These are phyloP conservation scores for Agrochola macilenta DNA, from an alignment of 2,888 invertebrate species.

Conservation along the genomic window DNA sequence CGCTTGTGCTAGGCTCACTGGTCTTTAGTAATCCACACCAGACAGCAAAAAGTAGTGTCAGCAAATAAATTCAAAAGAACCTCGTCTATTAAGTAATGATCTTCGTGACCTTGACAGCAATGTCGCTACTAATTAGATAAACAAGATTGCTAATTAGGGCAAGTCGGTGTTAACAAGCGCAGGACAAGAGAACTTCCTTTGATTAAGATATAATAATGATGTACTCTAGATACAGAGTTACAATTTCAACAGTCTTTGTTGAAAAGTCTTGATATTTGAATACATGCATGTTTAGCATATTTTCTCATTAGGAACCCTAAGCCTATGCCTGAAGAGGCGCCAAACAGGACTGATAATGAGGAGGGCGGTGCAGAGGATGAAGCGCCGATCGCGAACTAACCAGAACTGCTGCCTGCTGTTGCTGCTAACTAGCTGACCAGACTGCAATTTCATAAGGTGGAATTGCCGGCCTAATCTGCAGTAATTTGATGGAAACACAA, in stretches of 20 bases:
- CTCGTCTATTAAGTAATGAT: not conserved
- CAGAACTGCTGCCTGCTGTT: no score
- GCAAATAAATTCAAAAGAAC: conserved; percentile 9
- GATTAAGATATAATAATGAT: conserved; percentile 14
- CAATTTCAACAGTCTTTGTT: not conserved
- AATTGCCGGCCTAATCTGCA: not conserved
- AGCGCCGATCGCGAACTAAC: no score
- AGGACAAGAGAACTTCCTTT: conserved; percentile 15
- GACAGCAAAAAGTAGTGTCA: not conserved
- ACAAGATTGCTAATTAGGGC: conserved; percentile 44
- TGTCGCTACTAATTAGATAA: conserved; percentile 26
- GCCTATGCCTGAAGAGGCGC: no score
- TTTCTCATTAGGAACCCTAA: no score
- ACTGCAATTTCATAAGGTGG: not conserved
- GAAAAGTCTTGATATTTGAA: not conserved
- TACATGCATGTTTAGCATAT: not conserved
- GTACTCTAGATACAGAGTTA: not conserved
- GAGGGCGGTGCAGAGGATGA: no score
- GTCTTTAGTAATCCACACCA: not conserved
- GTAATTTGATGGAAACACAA: not conserved
- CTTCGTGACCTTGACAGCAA: conserved; percentile 25
- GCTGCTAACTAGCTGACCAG: no score
- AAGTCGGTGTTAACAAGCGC: conserved; percentile 22
- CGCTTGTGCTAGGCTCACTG: not conserved
- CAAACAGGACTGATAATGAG: no score